Percentiles rank a stretch among this genome's conserved stretches.
phyloP scores from a whole-genome alignment of 2,888 invertebrate genomes.

The Pristionchus exspectatus region DNA sequence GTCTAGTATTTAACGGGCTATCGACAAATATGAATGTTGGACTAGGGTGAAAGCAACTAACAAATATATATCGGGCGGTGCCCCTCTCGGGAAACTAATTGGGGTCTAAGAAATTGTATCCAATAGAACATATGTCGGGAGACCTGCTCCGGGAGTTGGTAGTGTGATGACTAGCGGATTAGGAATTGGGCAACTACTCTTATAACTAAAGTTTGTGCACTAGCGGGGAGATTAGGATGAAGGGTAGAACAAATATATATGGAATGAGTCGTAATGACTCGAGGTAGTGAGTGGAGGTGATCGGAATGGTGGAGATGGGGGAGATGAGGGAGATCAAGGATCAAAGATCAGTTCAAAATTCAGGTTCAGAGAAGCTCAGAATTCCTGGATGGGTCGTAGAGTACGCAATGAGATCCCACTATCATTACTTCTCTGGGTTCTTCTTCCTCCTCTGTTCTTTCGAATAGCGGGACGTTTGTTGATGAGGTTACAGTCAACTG shows the following conservation, averaged over 20 bases:
- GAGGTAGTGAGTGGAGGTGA: conserved; percentile 25
- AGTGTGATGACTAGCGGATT: neutral
- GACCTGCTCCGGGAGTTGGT: neutral
- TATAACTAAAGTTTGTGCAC: neutral
- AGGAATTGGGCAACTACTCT: neutral
- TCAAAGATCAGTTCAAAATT: neutral
- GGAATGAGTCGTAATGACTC: neutral
- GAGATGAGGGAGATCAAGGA: neutral
- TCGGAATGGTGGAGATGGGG: neutral
- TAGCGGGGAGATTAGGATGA: neutral
- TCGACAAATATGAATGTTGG: neutral
- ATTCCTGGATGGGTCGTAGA: neutral
- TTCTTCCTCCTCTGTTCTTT: neutral
- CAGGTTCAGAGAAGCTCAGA: neutral
- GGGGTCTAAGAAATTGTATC: neutral
- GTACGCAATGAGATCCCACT: neutral
- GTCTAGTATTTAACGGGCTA: conserved; percentile 1
- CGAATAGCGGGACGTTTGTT: neutral
- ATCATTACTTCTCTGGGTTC: neutral
- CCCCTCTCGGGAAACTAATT: neutral
- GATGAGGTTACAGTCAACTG: neutral
- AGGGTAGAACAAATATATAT: neutral
- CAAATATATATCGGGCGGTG: neutral
- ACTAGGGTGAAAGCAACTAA: neutral
- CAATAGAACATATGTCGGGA: neutral